Evolutionary conservation across 2,888 invertebrate genomes (phyloP), one percentile per base, ranked within the genome.

Genomic region (Habroteleia sp.): DNA sequence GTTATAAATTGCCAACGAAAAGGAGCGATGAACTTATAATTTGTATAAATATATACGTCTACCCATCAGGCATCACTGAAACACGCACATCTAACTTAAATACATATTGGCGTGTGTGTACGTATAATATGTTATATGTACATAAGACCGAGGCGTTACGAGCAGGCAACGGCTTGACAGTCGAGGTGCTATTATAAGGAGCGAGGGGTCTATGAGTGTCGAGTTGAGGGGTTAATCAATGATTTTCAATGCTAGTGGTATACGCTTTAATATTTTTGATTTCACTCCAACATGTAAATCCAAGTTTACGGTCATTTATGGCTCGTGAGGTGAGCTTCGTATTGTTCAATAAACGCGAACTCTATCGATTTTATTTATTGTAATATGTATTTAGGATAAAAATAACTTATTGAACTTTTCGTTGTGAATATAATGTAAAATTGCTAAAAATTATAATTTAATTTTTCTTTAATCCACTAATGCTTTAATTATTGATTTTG

Each of bases 341-440:
- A 39, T 31, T 66, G 6, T 58, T 14, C 35, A 42, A 27, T 14
- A 48, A 48, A 46, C 46, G 48, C 35, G 66, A 14, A 25, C 39
- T 54, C 23, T 69, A 69, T 69, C 60, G 69, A 69, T 69, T 60
- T 58, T 69, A 60, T 69, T 69, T 69, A 42, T 69, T 60, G 69
- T 52, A 50, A 60, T 69, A n/a, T n/a, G n/a, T n/a, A 60, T 60
- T 69, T 69, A 23, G 31, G 50, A 20, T 69, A 60, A 69, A 69
- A 52, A 52, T 69, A 69, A 60, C 69, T 39, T 68, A 58, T 42
- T 13, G 44, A 52, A 60, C 41, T 52, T 58, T 41, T 52, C 27
- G 31, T 11, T 0, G 14, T 11, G 8, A 25, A 14, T 16, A 46
- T 27, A 37, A 37, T 27, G 29, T 23, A 16, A 48, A 46, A 29